A percentile compares a stretch with the other conserved stretches of the same genome.
Conservation (phyloP, 2,113 vertebrate genomes). For the Entelurus aequoreus region DNA sequence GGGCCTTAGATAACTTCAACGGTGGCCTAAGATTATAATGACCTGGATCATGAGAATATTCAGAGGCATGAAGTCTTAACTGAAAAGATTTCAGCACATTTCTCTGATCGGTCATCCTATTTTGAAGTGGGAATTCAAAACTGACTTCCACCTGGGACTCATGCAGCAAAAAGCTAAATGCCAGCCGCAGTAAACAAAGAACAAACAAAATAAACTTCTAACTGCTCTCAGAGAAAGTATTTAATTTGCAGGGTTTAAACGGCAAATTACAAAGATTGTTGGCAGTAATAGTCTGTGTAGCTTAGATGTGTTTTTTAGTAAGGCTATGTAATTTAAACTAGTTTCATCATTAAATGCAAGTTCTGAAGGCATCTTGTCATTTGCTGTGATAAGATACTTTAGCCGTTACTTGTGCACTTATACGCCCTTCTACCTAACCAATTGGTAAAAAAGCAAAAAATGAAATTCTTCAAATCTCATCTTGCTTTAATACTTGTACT, state of each 20-base stretch:
- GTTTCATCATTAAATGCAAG: neutral
- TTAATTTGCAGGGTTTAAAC: neutral
- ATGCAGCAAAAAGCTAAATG: neutral
- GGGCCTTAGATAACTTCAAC: too few relatives aligned
- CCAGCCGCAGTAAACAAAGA: neutral
- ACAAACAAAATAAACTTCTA: neutral
- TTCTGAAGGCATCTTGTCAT: neutral
- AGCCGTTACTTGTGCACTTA: too few relatives aligned
- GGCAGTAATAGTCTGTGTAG: neutral
- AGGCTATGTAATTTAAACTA: neutral
- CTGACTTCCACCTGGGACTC: neutral
- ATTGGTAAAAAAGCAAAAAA: neutral
- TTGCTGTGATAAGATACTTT: neutral
- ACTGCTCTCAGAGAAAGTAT: neutral
- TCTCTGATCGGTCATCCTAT: neutral
- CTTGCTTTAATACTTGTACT: neutral
- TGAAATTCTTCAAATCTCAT: neutral
- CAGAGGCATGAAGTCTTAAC: neutral
- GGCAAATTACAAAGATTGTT: neutral
- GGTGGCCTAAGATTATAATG: too few relatives aligned
- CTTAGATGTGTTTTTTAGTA: neutral
- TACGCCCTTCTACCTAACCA: neutral
- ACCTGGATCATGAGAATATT: too few relatives aligned
- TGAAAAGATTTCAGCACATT: neutral
- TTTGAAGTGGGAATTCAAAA: neutral